phyloP scores from a whole-genome alignment of 2,888 invertebrate species.

The Stomorhina lunata region DNA sequence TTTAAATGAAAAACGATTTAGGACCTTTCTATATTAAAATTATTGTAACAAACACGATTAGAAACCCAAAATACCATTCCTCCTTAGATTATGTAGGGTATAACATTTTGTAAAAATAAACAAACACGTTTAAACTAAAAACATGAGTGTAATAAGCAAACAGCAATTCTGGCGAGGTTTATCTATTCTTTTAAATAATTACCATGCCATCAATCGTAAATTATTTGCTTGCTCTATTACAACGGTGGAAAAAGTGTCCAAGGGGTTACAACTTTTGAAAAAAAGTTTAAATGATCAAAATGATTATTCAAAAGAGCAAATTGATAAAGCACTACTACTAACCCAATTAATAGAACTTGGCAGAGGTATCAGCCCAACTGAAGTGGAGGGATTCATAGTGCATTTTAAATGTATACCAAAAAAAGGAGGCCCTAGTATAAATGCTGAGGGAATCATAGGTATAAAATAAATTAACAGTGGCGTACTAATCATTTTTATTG shows the following conservation, averaged over 20 bases:
- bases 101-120: too few relatives aligned
- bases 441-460: slow-evolving; percentile 73
- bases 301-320: neutral
- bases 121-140: neutral
- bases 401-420: slow-evolving; percentile 73
- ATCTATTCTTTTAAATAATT: slow-evolving; percentile 84
- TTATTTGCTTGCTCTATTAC: slow-evolving; percentile 81
- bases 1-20: too few relatives aligned
- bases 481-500: neutral
- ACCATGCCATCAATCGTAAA: slow-evolving; percentile 87
- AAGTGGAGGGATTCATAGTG: slow-evolving; percentile 70
- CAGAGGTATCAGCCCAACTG: slow-evolving; percentile 10
- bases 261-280: slow-evolving; percentile 67
- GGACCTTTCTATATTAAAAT: too few relatives aligned
- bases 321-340: slow-evolving; percentile 14
- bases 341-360: neutral
- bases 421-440: slow-evolving; percentile 67
- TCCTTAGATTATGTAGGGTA: too few relatives aligned
- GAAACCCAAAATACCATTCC: too few relatives aligned
- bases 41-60: too few relatives aligned
- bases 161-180: slow-evolving; percentile 85
- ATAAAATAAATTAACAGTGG: neutral
- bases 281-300: slow-evolving; percentile 1
- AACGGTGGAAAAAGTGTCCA: slow-evolving; percentile 66
- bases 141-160: slow-evolving; percentile 33